Base-by-base conservation (phyloP, 2,888 invertebrate species). In the Perithous albicinctus region DNA sequence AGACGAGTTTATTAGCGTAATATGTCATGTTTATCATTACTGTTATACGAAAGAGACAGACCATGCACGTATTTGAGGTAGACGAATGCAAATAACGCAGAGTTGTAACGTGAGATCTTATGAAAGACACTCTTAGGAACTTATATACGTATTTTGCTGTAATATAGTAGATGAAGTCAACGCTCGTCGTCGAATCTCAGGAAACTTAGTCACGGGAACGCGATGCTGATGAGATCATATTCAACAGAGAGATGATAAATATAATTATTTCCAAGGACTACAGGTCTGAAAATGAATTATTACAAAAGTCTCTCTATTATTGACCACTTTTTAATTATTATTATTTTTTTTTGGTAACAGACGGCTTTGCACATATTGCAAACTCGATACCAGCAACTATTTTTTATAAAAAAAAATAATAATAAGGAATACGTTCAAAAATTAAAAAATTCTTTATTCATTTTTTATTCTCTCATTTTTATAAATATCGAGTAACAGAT, bases 151-250 rank as follows among this genome's bases (percentile, higher is more conserved):
- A 20, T 38, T 38, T 46, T 41, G 18, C n/a, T 51, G 35, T 12
- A 23, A 18, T 18, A 32, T 7, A 18, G 56, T 10, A 43, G 43
- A 72, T 32, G 41, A 20, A 46, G 43, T 72, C 43, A 29, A 46
- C 43, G 59, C 29, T 43, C 43, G 43, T 43, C 43, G 41, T 26
- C 41, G 43, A 72, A 72, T 59, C 72, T 59, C 59, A 7, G 46
- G 41, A n/a, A 43, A 32, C 4, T 72, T 72, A 72, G 72, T 72
- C 72, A 72, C 43, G 46, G 32, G 59, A 72, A 59, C 56, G 18
- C 20, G 43, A 72, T 8, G 12, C 12, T 46, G 72, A 72, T 72
- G 72, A 72, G 72, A 59, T 72, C 72, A 72, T n/a, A n/a, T 59
- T 41, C 43, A 10, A 12, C 5, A 32, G 43, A 32, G 43, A 43